These are phyloP conservation scores for Campoplex capitator DNA, from an alignment of 2,888 invertebrate species.

Conservation along the genomic window DNA sequence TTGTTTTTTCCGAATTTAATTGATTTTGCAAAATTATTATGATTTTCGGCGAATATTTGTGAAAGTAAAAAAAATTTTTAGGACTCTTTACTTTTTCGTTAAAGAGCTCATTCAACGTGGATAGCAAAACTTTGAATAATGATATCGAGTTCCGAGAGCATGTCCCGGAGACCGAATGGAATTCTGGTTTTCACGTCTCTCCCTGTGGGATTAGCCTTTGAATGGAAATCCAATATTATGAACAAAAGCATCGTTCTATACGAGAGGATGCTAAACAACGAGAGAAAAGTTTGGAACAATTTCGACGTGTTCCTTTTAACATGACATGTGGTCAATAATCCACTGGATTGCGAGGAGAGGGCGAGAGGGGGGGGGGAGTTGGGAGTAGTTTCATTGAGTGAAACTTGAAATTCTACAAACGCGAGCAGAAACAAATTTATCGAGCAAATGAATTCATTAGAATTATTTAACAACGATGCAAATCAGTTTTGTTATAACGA, in stretches of 20 bases:
- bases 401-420: slow-evolving; percentile 1
- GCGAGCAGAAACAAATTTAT: neutral
- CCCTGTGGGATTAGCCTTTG: neutral
- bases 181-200: neutral
- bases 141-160: neutral
- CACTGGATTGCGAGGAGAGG: neutral
- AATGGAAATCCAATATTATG: neutral
- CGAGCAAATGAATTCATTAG: neutral
- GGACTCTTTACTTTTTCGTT: neutral
- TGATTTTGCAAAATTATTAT: neutral
- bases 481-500: neutral
- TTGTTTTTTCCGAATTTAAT: neutral
- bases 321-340: slow-evolving; percentile 14
- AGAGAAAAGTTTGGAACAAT: slow-evolving; percentile 21
- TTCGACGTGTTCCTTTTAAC: neutral
- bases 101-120: neutral
- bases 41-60: too few species aligned
- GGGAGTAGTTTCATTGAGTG: neutral
- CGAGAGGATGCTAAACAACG: neutral
- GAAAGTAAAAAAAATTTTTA: neutral
- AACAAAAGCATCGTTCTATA: neutral
- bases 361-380: neutral
- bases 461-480: neutral
- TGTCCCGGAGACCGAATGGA: neutral
- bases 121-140: neutral